Evolutionary conservation across 1,140 invertebrate genomes (phyloP), one percentile per base, ranked within the genome.

Genomic region (Drosophila nigromelanica): DNA sequence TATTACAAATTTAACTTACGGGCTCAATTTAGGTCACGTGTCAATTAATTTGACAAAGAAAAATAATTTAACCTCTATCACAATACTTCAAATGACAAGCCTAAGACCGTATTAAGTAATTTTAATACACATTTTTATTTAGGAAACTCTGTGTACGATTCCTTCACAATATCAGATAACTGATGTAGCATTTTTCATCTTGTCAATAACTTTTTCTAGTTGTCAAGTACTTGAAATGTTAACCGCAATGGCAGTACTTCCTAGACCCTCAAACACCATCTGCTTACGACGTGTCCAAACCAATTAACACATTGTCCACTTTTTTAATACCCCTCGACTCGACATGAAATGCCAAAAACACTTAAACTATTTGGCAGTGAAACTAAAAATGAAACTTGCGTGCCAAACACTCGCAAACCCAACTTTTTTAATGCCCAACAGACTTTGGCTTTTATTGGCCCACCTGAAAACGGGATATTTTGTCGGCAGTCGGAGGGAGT

Each of bases 281-380:
- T 45, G 40, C 63, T 68, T 55, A 85, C 66, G 81, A 86, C 71
- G 62, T 87, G 78, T 82, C 76, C 75, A 64, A 86, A 64, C 64
- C 82, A 87, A 87, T 87, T 87, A 87, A 87, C 82, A 87, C 82
- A 89, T 87, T 89, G 81, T 86, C 82, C 78, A 87, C 82, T 54
- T 78, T 85, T 86, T 81, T 75, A 86, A 64, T 80, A 59, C 48
- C 55, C 52, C 11, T 7, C 10, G 27, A 18, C 15, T 30, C 14
- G 10, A 61, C 50, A 39, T 68, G 48, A 74, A 78, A 76, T 78
- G 76, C 64, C 80, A 80, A 82, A 73, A 86, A 82, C 81, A 86
- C 82, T 86, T 86, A 69, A 73, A 78, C 75, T 69, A 78, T 77
- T 78, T 63, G 40, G 47, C 15, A 35, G 33, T 52, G 18, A 64